Evolutionary conservation across 2,888 invertebrate genomes (phyloP), one percentile per base, ranked within the genome.

Genomic region (Lithosia quadra): DNA sequence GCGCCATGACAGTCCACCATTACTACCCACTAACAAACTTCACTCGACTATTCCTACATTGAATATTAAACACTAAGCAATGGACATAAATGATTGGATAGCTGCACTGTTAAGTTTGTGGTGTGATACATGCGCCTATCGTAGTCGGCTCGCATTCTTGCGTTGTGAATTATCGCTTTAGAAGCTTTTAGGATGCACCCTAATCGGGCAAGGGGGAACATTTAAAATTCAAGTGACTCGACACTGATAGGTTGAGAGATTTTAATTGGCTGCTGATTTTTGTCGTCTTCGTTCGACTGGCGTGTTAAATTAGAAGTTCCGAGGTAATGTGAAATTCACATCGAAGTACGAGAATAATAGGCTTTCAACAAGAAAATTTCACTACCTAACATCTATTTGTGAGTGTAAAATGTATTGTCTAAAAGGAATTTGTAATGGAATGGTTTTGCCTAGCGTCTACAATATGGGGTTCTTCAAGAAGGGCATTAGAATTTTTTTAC

Each of bases 171-270:
- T 94, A 93, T 94, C 91, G 90, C 88, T 89, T 90, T 91, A 85
- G 92, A 91, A 90, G 90, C 93, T 92, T 92, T 94, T 93, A 92
- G 90, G 92, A 94, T 94, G 92, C 93, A 93, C 91, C 93, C 92
- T 93, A 93, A 92, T 92, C 92, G 91, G 86, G 86, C 86, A 84
- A 89, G 81, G 87, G 91, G 91, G 90, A 89, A 87, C 89, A 85
- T 91, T 93, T 90, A 87, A 91, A 92, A 89, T 91, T 88, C 89
- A 87, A 91, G 89, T 88, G 90, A 91, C 83, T 89, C 82, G 85
- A 86, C 87, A 88, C 86, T 87, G 89, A 91, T 88, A 89, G 88
- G 85, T 88, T 89, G 86, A 91, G 85, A 91, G 88, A 91, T 92
- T 91, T 91, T 91, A 91, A 92, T 92, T 90, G 91, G 83, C 90